Base-by-base conservation (phyloP, 2,113 vertebrate species). In the Callaeas wilsoni region DNA sequence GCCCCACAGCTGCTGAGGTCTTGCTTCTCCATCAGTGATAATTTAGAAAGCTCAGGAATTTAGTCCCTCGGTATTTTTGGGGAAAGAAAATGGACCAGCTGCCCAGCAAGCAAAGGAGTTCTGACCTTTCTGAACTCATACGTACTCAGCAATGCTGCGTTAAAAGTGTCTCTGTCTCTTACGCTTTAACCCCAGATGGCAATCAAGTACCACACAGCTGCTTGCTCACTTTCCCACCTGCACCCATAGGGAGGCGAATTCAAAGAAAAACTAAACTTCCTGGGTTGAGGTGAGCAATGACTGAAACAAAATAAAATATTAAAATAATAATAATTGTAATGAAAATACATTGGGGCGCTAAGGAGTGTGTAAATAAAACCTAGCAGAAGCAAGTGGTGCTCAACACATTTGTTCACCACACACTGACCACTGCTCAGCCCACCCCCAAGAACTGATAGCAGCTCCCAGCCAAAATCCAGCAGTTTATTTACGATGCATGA, bases 231-330 rank as follows among this genome's bases (percentile, higher is more conserved):
- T 82, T 46, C 46, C 46, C 53, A 46, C 16, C 29, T 30, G 20
- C 39, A 25, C 25, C 0, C 1, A 16, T 20, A 29, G 23, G 2
- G 8, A 74, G 23, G 37, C 0, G 2, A 60, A 53, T 46, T 44
- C 0, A 1, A 39, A 67, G 29, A 65, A 52, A 52, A 52, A 39
- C 6, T 12, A 82, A 74, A 60, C 11, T 16, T n/a, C n/a, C 37
- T 46, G 46, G 9, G n/a, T 18, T 89, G 69, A 89, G 44, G 33
- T 46, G 44, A 74, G 33, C 23, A 67, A 44, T 44, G 29, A 62
- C 3, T 44, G 23, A 59, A 67, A 74, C 27, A 25, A 59, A 59
- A 59, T 19, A 52, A 67, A 67, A 46, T 46, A 39, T 21, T 59
- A 52, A 52, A 19, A 33, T 33, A 65, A 52, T 33, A 73, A 37